Conservation (phyloP, 2,797 vertebrate species). For the Aphelocoma californica region DNA sequence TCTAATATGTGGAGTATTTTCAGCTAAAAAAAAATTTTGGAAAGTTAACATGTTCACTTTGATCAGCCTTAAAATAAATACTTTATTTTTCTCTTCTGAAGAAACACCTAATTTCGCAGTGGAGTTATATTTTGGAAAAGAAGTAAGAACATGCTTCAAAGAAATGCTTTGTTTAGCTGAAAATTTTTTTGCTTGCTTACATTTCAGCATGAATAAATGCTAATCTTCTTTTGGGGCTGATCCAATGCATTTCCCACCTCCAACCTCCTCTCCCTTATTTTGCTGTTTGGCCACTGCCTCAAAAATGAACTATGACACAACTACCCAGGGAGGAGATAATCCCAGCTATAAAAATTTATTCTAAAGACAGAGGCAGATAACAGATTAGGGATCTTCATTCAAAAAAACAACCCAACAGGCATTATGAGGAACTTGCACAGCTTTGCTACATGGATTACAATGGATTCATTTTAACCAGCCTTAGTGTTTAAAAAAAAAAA, state of each 20-base stretch:
- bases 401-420: not conserved
- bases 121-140: not conserved
- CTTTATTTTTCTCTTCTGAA: not conserved
- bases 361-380: not conserved
- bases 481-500: not conserved
- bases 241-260: not conserved
- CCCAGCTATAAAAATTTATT: not conserved
- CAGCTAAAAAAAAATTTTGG: not conserved
- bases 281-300: not conserved
- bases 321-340: slow-evolving; percentile 4
- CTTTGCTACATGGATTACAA: slow-evolving; percentile 34
- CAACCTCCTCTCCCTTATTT: not conserved
- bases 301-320: not conserved
- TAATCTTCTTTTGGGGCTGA: not conserved
- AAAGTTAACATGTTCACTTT: not conserved
- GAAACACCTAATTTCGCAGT: not conserved
- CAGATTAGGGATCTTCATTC: slow-evolving; percentile 34
- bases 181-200: not conserved
- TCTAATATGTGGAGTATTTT: not conserved
- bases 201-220: not conserved
- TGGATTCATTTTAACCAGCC: slow-evolving; percentile 26
- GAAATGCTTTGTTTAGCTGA: not conserved
- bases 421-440: not conserved
- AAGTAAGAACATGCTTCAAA: not conserved
- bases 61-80: not conserved